A percentile compares a stretch with the other conserved stretches of the same genome.
phyloP scores from a whole-genome alignment of 2,888 invertebrate species.

The Apamea monoglypha region DNA sequence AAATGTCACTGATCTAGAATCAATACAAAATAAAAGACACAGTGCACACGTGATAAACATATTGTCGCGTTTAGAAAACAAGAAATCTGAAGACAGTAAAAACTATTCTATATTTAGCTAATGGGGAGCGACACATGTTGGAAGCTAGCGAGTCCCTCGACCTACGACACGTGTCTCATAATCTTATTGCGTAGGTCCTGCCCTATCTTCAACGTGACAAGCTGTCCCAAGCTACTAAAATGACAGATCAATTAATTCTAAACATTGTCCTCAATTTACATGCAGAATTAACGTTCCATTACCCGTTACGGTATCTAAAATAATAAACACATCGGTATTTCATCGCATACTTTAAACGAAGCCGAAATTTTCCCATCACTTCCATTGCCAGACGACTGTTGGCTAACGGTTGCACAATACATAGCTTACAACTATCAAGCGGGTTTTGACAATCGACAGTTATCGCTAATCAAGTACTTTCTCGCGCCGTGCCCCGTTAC shows the following conservation, averaged over 20 bases:
- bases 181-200: constrained; percentile 39
- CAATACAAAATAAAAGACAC: constrained; percentile 30
- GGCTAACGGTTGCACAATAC: constrained; percentile 78
- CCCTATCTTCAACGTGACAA: constrained; percentile 40
- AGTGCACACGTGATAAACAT: constrained; percentile 38
- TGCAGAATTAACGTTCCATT: constrained; percentile 19
- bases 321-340: constrained; percentile 31
- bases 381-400: constrained; percentile 25
- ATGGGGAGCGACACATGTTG: constrained; percentile 39
- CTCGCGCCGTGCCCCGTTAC: constrained; percentile 82
- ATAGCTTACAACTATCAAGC: constrained; percentile 67
- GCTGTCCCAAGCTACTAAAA: neutral
- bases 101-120: constrained; percentile 46
- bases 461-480: constrained; percentile 88
- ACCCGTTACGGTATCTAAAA: constrained; percentile 39
- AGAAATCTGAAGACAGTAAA: constrained; percentile 35
- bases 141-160: constrained; percentile 20
- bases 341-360: constrained; percentile 13
- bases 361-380: constrained; percentile 53
- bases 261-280: constrained; percentile 27
- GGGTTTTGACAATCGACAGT: constrained; percentile 83
- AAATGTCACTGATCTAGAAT: constrained; percentile 21
- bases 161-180: constrained; percentile 39
- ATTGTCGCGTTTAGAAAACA: constrained; percentile 37
- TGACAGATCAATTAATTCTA: constrained; percentile 1